Evolutionary conservation across 2,888 invertebrate genomes (phyloP), one percentile per base, ranked within the genome.

Genomic region (Athalia rosae): DNA sequence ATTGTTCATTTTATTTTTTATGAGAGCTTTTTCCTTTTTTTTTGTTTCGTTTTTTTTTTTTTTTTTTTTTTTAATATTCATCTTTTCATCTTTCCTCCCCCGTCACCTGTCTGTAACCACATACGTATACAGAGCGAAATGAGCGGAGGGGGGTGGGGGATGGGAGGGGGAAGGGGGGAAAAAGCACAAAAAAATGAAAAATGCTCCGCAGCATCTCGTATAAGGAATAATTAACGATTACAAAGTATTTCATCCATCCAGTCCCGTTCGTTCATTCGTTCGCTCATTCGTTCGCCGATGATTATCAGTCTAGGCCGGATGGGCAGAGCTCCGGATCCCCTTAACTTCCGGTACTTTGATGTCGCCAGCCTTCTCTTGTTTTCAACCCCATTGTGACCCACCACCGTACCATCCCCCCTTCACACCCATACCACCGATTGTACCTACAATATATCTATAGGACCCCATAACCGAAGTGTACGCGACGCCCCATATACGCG

Each of bases 331-430:
- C 83, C 78, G 81, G 81, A 82, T 84, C 80, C 81, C 81, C 87
- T 88, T 89, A 89, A 89, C 89, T 89, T 89, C 89, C 89, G 88
- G 85, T 80, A 87, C 89, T 89, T 89, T 89, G 89, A 89, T 89
- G 88, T 89, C 85, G 83, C 80, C 85, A 11, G 50, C 43, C 83
- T 83, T 84, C 84, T 87, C 88, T 88, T 89, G 89, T 89, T 89
- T 89, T 86, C 85, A 86, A 82, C 86, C 84, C 88, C 86, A 89
- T 89, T 89, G 89, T 89, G 28, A 81, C 82, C 79, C 77, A 59
- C 64, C 79, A 76, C 8, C 13, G 74, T 74, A 74, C 61, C 61
- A 50, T 61, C 48, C 61, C 11, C 71, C 28, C 47, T 74, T 61
- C 50, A 62, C 48, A 50, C 50, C 13, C 47, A 53, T 41, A 50